Evolutionary conservation across 2,888 invertebrate species (phyloP), one percentile per base, ranked within the genome.

Genomic region (Apotomis turbidana): DNA sequence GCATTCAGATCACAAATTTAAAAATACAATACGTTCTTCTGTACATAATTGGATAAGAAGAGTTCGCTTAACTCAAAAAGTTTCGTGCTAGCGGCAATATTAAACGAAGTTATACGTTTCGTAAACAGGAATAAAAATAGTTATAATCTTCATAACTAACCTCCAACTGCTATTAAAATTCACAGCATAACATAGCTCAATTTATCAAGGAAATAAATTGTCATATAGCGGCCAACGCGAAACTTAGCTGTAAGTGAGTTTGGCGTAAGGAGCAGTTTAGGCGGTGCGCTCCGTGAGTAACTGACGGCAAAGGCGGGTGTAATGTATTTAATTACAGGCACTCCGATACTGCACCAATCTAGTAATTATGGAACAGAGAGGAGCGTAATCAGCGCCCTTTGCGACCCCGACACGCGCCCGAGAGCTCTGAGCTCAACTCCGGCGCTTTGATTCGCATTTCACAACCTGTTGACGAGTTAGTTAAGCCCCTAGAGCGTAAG

Each of bases 381-480:
- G 77, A 83, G 85, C 87, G 88, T 90, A 93, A 91, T 91, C 90
- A 90, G 90, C 83, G 85, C 86, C 88, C 90, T 91, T 91, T 90
- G 87, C 85, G 81, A 81, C 83, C 84, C 85, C 85, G 85, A 85
- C 87, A 88, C 87, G 86, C 86, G 86, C 83, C 84, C 79, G 83
- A 86, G 88, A 85, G 87, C 86, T 88, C 81, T 75, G 81, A 82
- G 83, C 83, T 87, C 80, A 81, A 86, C 85, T 84, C 83, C 79
- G 84, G 79, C 80, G 85, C 90, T 90, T 90, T 87, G 86, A 90
- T 84, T 87, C 79, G 82, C 84, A 90, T 90, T 92, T 90, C 87
- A 88, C 90, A 89, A 92, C 91, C 91, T 92, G 91, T 92, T 92
- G 90, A 91, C 89, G 84, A 87, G 87, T 90, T 85, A 88, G 88